phyloP scores from a whole-genome alignment of 2,888 invertebrate genomes.

The Hedya salicella region DNA sequence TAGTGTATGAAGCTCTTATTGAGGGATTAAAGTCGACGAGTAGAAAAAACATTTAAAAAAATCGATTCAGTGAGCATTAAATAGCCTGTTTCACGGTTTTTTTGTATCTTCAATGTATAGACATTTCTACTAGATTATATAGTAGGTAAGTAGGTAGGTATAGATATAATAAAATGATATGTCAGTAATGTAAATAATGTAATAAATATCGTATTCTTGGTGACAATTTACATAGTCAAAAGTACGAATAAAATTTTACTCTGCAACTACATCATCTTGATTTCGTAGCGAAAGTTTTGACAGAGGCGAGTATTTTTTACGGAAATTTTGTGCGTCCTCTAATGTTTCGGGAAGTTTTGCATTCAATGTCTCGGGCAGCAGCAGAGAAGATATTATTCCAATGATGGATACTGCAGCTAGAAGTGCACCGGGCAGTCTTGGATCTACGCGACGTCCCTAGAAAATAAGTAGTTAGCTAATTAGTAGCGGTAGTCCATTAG shows the following conservation, averaged over 20 bases:
- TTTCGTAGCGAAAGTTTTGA: not conserved
- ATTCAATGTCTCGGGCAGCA: constrained; percentile 87
- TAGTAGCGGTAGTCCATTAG: too few relatives aligned
- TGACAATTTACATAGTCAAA: not conserved
- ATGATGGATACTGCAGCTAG: constrained; percentile 68
- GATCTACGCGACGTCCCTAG: constrained; percentile 62
- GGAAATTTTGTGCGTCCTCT: constrained; percentile 85
- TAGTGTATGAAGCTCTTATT: too few relatives aligned
- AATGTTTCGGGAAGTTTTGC: constrained; percentile 87
- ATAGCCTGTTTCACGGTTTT: too few relatives aligned
- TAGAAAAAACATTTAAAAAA: too few relatives aligned
- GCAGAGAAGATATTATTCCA: constrained; percentile 75
- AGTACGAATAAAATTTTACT: constrained; percentile 4
- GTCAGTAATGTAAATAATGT: too few relatives aligned
- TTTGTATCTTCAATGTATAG: too few relatives aligned
- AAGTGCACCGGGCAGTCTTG: constrained; percentile 57
- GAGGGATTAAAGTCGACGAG: too few relatives aligned
- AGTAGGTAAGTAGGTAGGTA: too few relatives aligned
- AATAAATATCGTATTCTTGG: too few relatives aligned
- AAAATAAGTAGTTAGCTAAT: constrained; percentile 46
- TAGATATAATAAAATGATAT: too few relatives aligned
- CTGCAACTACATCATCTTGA: not conserved
- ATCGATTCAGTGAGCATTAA: too few relatives aligned
- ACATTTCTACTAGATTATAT: too few relatives aligned
- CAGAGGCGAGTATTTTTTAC: constrained; percentile 57